Evolutionary conservation across 2,113 vertebrate genomes (phyloP).

Genomic region (Myotis brandtii): DNA sequence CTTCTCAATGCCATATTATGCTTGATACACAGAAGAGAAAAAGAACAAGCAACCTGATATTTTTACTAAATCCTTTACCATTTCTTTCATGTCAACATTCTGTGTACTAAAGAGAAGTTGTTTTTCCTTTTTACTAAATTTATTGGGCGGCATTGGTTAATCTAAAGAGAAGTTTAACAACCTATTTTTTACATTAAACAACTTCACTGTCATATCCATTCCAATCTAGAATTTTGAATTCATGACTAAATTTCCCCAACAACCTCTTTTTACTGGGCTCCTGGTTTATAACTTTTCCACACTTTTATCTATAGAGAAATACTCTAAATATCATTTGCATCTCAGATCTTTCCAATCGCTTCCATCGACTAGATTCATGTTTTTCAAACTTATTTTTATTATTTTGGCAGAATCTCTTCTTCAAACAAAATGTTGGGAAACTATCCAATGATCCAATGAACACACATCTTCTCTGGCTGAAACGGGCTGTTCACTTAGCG

Average conservation of each 20-base stretch:
- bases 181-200: slow-evolving; percentile 27
- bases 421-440: slow-evolving; percentile 36
- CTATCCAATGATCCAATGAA: neutral
- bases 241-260: neutral
- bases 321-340: slow-evolving; percentile 8
- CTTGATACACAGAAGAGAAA: neutral
- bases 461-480: neutral
- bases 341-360: neutral
- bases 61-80: slow-evolving; percentile 9
- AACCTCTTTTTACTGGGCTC: neutral
- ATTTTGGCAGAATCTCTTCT: slow-evolving; percentile 46
- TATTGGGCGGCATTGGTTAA: neutral
- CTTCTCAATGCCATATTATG: neutral
- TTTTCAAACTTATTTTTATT: slow-evolving; percentile 41
- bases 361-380: neutral
- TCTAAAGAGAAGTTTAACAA: neutral
- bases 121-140: neutral
- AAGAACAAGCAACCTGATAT: neutral
- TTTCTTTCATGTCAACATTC: slow-evolving; percentile 42
- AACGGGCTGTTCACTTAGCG: neutral
- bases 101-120: neutral
- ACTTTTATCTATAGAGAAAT: slow-evolving; percentile 26
- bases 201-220: neutral
- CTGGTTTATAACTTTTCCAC: slow-evolving; percentile 25
- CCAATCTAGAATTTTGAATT: neutral